Percentiles rank a stretch among this genome's conserved stretches.
Conservation (phyloP, 2,113 vertebrate species). For the Condylura cristata region DNA sequence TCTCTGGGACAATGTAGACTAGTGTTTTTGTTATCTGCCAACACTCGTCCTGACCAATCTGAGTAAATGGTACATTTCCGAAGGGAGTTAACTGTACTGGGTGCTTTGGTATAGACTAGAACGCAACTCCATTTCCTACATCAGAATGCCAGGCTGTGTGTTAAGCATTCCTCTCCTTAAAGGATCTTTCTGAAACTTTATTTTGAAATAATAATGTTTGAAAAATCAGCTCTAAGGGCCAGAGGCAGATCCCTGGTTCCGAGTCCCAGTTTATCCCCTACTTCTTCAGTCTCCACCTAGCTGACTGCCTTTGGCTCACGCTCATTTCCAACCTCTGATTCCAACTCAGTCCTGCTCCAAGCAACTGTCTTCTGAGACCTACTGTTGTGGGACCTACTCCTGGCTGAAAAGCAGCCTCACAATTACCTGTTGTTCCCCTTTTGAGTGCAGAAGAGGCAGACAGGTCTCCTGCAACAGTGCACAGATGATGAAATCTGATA, state of each 20-base stretch:
- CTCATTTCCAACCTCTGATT: not conserved
- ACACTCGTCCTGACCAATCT: not conserved
- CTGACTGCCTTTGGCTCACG: too few species aligned
- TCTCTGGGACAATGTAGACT: not conserved
- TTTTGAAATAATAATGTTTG: not conserved
- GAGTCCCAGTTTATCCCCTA: too few species aligned
- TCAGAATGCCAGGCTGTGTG: not conserved
- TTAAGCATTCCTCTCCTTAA: not conserved
- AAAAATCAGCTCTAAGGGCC: not conserved
- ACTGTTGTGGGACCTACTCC: not conserved
- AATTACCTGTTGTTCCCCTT: not conserved
- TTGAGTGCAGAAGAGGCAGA: not conserved
- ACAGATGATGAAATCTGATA: not conserved
- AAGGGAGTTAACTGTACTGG: not conserved
- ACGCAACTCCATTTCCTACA: not conserved
- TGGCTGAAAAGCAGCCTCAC: not conserved
- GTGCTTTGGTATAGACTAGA: not conserved
- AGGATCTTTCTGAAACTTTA: not conserved
- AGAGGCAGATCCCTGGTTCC: not conserved
- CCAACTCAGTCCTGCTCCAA: not conserved
- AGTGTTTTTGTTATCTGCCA: not conserved
- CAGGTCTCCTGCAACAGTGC: constrained; percentile 18
- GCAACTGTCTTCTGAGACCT: not conserved
- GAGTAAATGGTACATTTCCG: not conserved
- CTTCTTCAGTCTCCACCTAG: too few species aligned